These are phyloP conservation scores for Ataeniobius toweri DNA, from an alignment of 2,797 vertebrate species.

Conservation along the genomic window DNA sequence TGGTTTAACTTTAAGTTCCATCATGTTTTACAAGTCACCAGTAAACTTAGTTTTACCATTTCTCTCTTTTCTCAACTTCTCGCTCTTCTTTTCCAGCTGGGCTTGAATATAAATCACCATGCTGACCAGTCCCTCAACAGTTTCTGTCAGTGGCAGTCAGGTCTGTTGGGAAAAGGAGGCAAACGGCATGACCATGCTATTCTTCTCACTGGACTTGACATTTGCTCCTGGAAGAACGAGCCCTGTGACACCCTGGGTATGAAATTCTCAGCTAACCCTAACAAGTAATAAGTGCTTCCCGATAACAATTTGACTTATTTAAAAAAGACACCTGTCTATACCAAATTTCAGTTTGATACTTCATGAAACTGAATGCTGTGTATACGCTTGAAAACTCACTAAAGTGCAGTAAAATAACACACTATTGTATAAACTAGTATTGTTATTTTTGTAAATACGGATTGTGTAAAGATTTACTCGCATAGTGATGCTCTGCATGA, in stretches of 20 bases:
- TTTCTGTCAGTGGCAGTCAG: conserved; percentile 98
- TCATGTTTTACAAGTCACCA: not conserved
- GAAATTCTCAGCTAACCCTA: conserved; percentile 7
- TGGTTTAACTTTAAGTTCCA: not conserved
- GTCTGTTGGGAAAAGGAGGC: conserved; percentile 90
- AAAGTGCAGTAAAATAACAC: not conserved
- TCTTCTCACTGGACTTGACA: conserved; percentile 95
- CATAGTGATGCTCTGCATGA: no score
- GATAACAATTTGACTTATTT: not conserved
- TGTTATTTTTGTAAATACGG: not conserved
- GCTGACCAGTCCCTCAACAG: conserved; percentile 97
- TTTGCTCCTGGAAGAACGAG: conserved; percentile 99
- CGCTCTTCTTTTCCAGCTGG: conserved; percentile 77
- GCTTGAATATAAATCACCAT: conserved; percentile 92
- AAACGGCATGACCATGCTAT: conserved; percentile 96
- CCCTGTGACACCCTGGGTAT: conserved; percentile 96
- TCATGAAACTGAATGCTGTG: not conserved
- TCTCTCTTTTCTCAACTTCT: conserved; percentile 6
- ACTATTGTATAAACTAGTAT: not conserved
- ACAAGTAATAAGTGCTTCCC: not conserved
- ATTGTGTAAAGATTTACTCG: not conserved
- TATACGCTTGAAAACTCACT: no score
- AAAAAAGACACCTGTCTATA: not conserved
- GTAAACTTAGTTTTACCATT: not conserved
- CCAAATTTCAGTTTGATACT: not conserved